Percentiles rank a stretch among this genome's conserved stretches.
Evolutionary conservation across 2,797 vertebrate species (phyloP).

Genomic region (Brachyrhaphis roseni): DNA sequence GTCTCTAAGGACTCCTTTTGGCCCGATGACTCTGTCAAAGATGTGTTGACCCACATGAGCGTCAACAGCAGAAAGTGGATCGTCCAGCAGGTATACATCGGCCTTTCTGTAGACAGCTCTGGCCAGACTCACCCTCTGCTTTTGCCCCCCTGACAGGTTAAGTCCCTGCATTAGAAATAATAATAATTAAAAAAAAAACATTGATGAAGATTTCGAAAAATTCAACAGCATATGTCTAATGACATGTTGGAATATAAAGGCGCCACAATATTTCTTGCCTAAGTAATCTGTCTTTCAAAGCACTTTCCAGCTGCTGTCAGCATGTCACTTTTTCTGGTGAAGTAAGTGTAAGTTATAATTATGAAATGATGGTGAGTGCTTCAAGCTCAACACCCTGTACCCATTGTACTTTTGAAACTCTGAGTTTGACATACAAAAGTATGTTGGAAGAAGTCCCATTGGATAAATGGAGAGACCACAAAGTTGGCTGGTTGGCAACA

Average conservation of each 20-base stretch:
- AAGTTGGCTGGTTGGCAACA: not conserved
- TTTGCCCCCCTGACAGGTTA: constrained; percentile 95
- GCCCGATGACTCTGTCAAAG: constrained; percentile 92
- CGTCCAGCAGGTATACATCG: constrained; percentile 91
- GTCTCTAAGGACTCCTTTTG: constrained; percentile 87
- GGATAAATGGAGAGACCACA: not conserved
- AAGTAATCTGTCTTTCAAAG: not conserved
- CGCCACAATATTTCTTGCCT: not conserved
- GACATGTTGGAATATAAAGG: not conserved
- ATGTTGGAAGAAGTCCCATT: not conserved
- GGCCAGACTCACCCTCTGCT: constrained; percentile 88
- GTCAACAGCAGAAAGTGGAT: constrained; percentile 94
- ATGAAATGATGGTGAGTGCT: not conserved
- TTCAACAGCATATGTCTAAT: not conserved
- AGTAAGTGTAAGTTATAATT: not conserved
- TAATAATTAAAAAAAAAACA: not conserved
- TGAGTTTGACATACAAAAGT: not conserved
- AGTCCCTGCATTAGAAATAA: constrained; percentile 82
- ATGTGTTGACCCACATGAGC: constrained; percentile 92
- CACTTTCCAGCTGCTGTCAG: not conserved
- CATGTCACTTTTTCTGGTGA: not conserved
- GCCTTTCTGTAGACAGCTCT: constrained; percentile 92
- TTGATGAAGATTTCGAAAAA: not conserved
- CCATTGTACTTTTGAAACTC: not conserved
- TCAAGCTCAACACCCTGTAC: not conserved